Evolutionary conservation across 2,113 vertebrate genomes (phyloP), one percentile per base, ranked within the genome.

Genomic region (Sialia sialis): DNA sequence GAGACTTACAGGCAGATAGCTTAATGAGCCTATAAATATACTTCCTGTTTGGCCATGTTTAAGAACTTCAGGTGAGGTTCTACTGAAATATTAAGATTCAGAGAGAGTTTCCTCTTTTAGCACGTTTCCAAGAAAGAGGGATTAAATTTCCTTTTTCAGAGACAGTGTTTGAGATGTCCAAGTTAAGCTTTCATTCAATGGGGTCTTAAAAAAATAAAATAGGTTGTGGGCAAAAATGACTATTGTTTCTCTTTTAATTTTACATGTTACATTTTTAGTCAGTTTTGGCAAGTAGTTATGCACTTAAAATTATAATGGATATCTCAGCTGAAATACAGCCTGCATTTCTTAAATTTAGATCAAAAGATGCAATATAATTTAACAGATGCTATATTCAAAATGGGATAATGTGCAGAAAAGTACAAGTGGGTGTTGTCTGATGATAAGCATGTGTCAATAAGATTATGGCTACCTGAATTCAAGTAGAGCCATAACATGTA

Each of bases 151-250:
- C 3, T 76, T 32, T 85, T 82, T 72, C 48, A 60, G 38, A 70
- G 22, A 44, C 8, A 14, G 9, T 23, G 7, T 77, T 63, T 86
- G 41, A 87, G 30, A 76, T 0, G 5, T 39, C 26, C n/a, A 64
- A 27, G 19, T 41, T 69, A 30, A 60, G 23, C 15, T 89, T 84
- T 78, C 10, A 30, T 64, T 79, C 55, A 75, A 32, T 2, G 4
- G 20, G 2, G 4, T 54, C 6, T 70, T 16, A 49, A 60, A 64
- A 63, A 63, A 51, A 51, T 58, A 49, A 66, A 79, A 39, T 20
- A 23, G 16, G 1, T 4, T 16, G 9, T 3, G 4, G 17, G 10
- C 20, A 58, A 70, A 77, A 51, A 27, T 16, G 0, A 2, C 4
- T 51, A 29, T 68, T 63, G 6, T 63, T 91, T 69, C 12, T 67